Conservation (phyloP, 1,140 invertebrate species). For the Penaeus chinensis region DNA sequence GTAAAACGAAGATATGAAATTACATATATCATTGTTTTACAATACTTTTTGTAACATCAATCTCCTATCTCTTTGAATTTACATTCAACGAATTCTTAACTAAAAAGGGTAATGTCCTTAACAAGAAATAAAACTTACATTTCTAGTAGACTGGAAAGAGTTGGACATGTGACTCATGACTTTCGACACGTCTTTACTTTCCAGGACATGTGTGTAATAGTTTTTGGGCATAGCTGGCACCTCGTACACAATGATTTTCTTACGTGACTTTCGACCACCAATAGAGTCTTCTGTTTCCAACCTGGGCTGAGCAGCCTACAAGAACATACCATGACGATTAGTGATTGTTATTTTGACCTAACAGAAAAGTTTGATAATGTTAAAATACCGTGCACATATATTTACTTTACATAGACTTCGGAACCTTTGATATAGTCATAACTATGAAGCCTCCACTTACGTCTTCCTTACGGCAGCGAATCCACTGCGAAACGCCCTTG, state of each 20-base stretch:
- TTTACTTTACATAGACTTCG: too few relatives aligned
- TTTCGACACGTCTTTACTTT: constrained; percentile 94
- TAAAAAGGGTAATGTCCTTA: too few relatives aligned
- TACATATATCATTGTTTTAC: too few relatives aligned
- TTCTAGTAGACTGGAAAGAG: constrained; percentile 67
- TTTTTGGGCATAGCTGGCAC: constrained; percentile 86
- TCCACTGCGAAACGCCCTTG: constrained; percentile 93
- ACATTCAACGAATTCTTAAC: too few relatives aligned
- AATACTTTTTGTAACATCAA: too few relatives aligned
- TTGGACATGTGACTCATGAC: constrained; percentile 83
- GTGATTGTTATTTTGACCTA: too few relatives aligned
- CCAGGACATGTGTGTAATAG: constrained; percentile 87
- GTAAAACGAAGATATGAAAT: too few relatives aligned
- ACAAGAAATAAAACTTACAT: constrained; percentile 22
- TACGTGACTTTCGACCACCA: constrained; percentile 63
- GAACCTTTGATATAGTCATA: too few relatives aligned
- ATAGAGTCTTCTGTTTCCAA: neutral
- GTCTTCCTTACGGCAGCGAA: constrained; percentile 72
- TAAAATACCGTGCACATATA: too few relatives aligned
- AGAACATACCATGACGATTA: neutral
- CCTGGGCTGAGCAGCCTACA: constrained; percentile 22
- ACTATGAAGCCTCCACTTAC: constrained; percentile 53
- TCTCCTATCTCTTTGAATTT: too few relatives aligned
- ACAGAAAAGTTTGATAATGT: too few relatives aligned
- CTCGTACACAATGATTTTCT: constrained; percentile 68